Base-by-base conservation (phyloP, 2,888 invertebrate genomes). In the Torymus aiolomorphi region DNA sequence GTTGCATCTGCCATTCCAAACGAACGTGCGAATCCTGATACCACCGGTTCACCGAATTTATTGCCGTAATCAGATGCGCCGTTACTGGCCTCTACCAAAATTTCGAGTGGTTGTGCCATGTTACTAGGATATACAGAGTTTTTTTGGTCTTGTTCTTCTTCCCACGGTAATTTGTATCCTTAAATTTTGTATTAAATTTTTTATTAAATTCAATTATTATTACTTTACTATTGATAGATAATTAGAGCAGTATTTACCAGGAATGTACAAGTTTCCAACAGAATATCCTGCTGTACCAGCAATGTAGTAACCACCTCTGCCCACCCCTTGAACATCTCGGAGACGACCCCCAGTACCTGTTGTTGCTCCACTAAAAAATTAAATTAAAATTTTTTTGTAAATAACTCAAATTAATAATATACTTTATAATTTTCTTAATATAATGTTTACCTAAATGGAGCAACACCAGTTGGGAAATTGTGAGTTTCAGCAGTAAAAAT, bases 1-100 rank as follows among this genome's bases (percentile, higher is more conserved):
- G 92, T 91, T 0, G 92, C 91, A 85, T 95, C 93, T 24, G 92
- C 91, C 88, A 96, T 91, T 0, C 98, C 98, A 89, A 97, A 99
- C 0, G 98, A 96, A 75, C 98, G 94, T 0, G 96, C 95, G 90
- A 98, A 99, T 8, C 99, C 99, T 86, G 93, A 91, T 82, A 99
- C 94, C 0, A 99, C 93, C 0, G 99, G 99, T 90, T 99, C 99
- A 0, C 98, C 99, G 91, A 99, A 99, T 91, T 99, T 99, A 91
- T 99, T 99, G 10, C 99, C 99, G 90, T 99, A 99, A 90, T 99
- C 99, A 0, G 98, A 98, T 2, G 98, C 99, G 1, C 99, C 99
- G 89, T 99, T 97, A 89, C 97, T 98, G 0, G 98, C 99, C 90
- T 98, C 97, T 49, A 99, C 94, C 20, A 97, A 94, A 63, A 99